Conservation (phyloP, 2,888 invertebrate genomes). For the Xylota sylvarum region DNA sequence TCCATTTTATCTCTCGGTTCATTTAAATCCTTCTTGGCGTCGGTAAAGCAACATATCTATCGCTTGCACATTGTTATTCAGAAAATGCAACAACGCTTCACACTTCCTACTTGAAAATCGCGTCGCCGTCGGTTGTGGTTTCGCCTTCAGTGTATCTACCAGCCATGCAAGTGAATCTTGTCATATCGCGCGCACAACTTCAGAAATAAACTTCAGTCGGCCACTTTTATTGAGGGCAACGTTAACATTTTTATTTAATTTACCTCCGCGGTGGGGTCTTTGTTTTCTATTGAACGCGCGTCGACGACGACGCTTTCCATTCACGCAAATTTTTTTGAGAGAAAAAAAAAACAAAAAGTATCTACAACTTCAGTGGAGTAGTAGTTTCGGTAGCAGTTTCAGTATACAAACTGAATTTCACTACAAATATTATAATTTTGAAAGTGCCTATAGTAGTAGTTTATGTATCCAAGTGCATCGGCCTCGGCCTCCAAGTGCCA, state of each 20-base stretch:
- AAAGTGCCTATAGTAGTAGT: background rate
- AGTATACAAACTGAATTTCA: conserved; percentile 38
- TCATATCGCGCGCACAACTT: conserved; percentile 22
- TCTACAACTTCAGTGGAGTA: conserved; percentile 10
- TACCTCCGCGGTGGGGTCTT: conserved; percentile 28
- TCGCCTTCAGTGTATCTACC: conserved; percentile 19
- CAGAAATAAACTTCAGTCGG: conserved; percentile 16
- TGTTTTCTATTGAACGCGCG: conserved; percentile 53
- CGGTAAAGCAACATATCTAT: background rate
- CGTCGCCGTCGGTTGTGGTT: conserved; percentile 12
- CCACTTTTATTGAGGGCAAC: conserved; percentile 53
- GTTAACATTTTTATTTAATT: conserved; percentile 49
- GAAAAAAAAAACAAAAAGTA: conserved; percentile 3
- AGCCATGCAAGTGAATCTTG: conserved; percentile 5
- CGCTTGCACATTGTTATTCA: conserved; percentile 35
- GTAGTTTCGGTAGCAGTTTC: conserved; percentile 23
- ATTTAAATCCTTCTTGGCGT: too few species aligned
- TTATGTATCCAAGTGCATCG: conserved; percentile 43
- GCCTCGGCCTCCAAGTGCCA: conserved; percentile 51
- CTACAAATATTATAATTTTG: conserved; percentile 48
- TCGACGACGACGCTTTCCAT: conserved; percentile 59
- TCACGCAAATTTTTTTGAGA: conserved; percentile 40
- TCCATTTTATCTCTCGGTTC: background rate
- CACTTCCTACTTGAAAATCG: conserved; percentile 47
- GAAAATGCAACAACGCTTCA: conserved; percentile 26